A percentile compares a stretch with the other conserved stretches of the same genome.
These are phyloP conservation scores for Keiferia lycopersicella DNA, from an alignment of 2,888 invertebrate species.

Conservation along the genomic window DNA sequence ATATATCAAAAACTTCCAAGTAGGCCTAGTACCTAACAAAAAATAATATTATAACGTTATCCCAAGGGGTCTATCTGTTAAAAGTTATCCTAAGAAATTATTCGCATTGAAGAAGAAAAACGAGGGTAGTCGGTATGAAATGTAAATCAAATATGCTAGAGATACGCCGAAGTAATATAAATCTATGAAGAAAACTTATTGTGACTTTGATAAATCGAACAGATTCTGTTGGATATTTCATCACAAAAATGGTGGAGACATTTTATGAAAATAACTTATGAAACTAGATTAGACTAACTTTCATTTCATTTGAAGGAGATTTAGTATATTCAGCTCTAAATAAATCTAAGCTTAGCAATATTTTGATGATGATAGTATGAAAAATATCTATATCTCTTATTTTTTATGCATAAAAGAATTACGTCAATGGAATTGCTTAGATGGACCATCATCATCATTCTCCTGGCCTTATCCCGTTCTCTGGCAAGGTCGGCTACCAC, in stretches of 20 bases:
- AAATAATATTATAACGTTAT: constrained; percentile 16
- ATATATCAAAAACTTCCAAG: constrained; percentile 10
- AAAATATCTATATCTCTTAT: no score
- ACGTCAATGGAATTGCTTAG: no score
- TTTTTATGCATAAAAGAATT: no score
- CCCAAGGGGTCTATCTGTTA: constrained; percentile 13
- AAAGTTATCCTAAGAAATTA: constrained; percentile 15
- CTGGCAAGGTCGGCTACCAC: no score
- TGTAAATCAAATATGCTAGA: constrained; percentile 16
- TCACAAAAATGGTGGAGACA: no score
- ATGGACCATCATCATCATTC: no score
- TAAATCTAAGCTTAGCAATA: no score
- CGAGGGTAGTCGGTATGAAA: background rate
- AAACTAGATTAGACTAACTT: background rate
- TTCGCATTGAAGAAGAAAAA: constrained; percentile 14
- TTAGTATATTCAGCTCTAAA: no score
- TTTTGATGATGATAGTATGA: no score
- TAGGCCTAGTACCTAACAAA: background rate
- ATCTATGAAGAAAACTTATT: constrained; percentile 1
- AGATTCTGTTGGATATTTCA: background rate
- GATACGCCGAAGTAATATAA: background rate
- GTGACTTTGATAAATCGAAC: constrained; percentile 5
- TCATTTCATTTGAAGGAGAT: background rate
- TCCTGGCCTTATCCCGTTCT: no score
- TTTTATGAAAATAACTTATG: no score